Conservation (phyloP, 2,797 vertebrate species). For the Paramormyrops hopkinsi region DNA sequence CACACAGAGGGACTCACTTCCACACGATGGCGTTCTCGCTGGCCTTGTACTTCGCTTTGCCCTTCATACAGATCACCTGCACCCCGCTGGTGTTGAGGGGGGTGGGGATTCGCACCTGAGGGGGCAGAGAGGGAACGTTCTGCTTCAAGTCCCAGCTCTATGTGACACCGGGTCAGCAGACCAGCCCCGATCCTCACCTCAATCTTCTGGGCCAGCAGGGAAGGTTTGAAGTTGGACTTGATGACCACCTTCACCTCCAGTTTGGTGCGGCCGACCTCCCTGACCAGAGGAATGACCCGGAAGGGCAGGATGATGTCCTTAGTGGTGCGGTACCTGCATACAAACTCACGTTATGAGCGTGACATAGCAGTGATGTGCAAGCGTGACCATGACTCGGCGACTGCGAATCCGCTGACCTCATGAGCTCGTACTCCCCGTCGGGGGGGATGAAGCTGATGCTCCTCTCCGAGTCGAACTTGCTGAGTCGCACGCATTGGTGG, state of each 20-base stretch:
- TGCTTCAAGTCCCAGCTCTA: neutral
- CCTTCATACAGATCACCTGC: constrained; percentile 99
- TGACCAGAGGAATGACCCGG: constrained; percentile 92
- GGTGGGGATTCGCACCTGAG: constrained; percentile 91
- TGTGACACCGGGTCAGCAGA: neutral
- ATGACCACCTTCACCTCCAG: constrained; percentile 98
- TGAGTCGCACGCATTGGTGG: constrained; percentile 79
- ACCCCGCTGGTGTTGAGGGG: constrained; percentile 97
- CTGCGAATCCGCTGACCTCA: constrained; percentile 72
- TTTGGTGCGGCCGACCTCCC: constrained; percentile 96
- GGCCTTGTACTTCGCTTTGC: constrained; percentile 99
- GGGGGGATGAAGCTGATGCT: constrained; percentile 99
- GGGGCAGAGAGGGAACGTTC: constrained; percentile 19
- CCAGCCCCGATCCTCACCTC: constrained; percentile 68
- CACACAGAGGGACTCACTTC: constrained; percentile 76
- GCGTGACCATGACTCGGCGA: no score
- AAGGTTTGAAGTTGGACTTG: constrained; percentile 99
- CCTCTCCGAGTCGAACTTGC: constrained; percentile 97
- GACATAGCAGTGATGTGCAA: neutral
- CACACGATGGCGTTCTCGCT: constrained; percentile 99
- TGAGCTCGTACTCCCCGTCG: constrained; percentile 97
- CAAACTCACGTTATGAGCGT: neutral
- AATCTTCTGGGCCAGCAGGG: constrained; percentile 96
- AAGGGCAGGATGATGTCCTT: constrained; percentile 99
- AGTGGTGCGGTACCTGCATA: constrained; percentile 88